Conservation (phyloP, 1,140 invertebrate species). For the Aphaenogaster floridana region DNA sequence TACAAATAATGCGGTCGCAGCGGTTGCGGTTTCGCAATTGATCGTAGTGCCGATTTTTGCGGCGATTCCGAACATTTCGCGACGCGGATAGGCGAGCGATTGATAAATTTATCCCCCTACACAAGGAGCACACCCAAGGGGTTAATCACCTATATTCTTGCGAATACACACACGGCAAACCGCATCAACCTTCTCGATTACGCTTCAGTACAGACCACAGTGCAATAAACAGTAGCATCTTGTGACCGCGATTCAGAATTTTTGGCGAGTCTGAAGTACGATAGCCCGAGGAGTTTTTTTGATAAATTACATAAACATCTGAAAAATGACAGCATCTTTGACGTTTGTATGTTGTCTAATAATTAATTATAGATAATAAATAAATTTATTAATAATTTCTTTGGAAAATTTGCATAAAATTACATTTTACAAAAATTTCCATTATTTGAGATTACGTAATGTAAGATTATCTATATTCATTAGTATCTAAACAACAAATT, state of each 20-base stretch:
- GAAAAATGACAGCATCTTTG: background rate
- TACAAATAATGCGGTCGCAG: slow-evolving; percentile 63
- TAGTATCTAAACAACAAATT: background rate
- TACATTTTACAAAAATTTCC: background rate
- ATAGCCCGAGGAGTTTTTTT: background rate
- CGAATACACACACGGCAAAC: slow-evolving; percentile 75
- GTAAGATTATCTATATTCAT: background rate
- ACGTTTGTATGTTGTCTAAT: background rate
- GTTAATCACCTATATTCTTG: slow-evolving; percentile 79
- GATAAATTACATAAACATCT: background rate
- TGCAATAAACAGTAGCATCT: slow-evolving; percentile 79
- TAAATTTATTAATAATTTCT: background rate
- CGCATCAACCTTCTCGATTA: slow-evolving; percentile 79
- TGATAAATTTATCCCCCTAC: slow-evolving; percentile 49
- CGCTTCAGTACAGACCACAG: slow-evolving; percentile 79
- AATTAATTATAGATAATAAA: background rate
- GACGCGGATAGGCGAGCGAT: slow-evolving; percentile 44
- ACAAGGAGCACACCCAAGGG: slow-evolving; percentile 67
- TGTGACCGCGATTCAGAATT: slow-evolving; percentile 52
- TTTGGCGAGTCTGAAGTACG: slow-evolving; percentile 9
- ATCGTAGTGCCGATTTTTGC: slow-evolving; percentile 71
- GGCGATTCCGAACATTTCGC: slow-evolving; percentile 58
- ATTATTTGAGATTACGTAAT: background rate
- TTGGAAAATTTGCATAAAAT: background rate
- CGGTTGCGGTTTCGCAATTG: slow-evolving; percentile 74